Evolutionary conservation across 2,888 invertebrate genomes (phyloP), one percentile per base, ranked within the genome.

Genomic region (Ramazzottius varieornatus): DNA sequence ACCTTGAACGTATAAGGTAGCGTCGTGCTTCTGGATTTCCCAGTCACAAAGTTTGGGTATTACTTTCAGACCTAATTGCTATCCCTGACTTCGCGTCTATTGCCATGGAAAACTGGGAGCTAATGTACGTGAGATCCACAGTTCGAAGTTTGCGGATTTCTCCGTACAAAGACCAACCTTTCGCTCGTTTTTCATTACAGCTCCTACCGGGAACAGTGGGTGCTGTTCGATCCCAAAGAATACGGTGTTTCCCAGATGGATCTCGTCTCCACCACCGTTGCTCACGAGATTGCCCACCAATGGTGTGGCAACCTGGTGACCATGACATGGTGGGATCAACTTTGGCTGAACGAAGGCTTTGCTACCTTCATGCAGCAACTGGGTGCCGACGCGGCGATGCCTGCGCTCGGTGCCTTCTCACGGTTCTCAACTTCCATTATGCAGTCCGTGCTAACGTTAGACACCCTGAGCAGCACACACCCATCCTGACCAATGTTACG

Each of bases 21-120:
- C n/a, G n/a, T n/a, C n/a, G n/a, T n/a, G n/a, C n/a, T n/a, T n/a
- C n/a, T n/a, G n/a, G n/a, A n/a, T n/a, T n/a, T n/a, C n/a, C n/a
- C n/a, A n/a, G n/a, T n/a, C n/a, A n/a, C n/a, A n/a, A n/a, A n/a
- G n/a, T n/a, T n/a, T n/a, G n/a, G n/a, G n/a, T n/a, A n/a, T n/a
- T n/a, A 24, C 24, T 29, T 54, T 29, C 29, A 54, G 54, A 54
- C 29, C 73, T 80, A 24, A 78, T 80, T 65, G 80, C 79, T 13
- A 76, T 80, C 64, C 77, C 79, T 33, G 80, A 79, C 70, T 79
- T 79, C 72, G 74, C 54, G 4, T 8, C 54, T 16, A 76, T 77
- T 66, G 79, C 79, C 29, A 79, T 79, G 79, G 79, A 79, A 71
- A 79, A 79, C 71, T 79, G 79, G 79, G 79, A 79, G 16, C 71